Conservation (phyloP, 37 sponge, comb jelly and placozoan genomes). For the Bolinopsis microptera region DNA sequence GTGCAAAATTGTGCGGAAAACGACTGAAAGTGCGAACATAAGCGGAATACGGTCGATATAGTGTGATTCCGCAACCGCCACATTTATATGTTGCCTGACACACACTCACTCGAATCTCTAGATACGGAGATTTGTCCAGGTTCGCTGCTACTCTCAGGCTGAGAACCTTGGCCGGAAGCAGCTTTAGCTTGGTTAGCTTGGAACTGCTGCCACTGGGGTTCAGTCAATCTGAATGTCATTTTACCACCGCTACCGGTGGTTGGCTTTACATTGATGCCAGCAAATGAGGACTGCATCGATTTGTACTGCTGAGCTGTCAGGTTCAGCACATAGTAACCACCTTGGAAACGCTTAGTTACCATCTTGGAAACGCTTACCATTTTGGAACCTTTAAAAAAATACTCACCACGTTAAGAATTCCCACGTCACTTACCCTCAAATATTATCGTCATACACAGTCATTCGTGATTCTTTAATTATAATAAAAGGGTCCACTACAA, state of each 20-base stretch:
- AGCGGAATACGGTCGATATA: too few species aligned
- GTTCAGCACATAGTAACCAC: neutral
- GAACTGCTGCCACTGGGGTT: conserved; percentile 47
- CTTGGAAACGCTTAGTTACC: neutral
- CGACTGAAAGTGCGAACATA: too few species aligned
- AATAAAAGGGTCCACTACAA: too few species aligned
- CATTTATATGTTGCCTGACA: neutral
- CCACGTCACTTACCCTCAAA: too few species aligned
- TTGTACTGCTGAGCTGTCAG: neutral
- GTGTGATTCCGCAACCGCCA: too few species aligned
- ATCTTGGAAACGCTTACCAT: neutral
- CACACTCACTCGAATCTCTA: neutral
- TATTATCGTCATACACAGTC: too few species aligned
- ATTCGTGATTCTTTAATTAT: too few species aligned
- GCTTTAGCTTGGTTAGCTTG: conserved; percentile 11
- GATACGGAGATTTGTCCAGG: neutral
- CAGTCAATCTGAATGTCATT: conserved; percentile 27
- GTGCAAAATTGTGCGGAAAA: too few species aligned
- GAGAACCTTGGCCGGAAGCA: conserved; percentile 18
- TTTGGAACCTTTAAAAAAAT: neutral
- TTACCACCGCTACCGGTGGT: conserved; percentile 16
- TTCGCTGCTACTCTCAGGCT: neutral
- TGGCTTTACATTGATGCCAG: conserved; percentile 24
- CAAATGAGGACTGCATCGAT: neutral
- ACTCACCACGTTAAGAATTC: neutral